phyloP scores from a whole-genome alignment of 35 echinoderm and acorn worm genomes.

The Heliocidaris tuberculata region DNA sequence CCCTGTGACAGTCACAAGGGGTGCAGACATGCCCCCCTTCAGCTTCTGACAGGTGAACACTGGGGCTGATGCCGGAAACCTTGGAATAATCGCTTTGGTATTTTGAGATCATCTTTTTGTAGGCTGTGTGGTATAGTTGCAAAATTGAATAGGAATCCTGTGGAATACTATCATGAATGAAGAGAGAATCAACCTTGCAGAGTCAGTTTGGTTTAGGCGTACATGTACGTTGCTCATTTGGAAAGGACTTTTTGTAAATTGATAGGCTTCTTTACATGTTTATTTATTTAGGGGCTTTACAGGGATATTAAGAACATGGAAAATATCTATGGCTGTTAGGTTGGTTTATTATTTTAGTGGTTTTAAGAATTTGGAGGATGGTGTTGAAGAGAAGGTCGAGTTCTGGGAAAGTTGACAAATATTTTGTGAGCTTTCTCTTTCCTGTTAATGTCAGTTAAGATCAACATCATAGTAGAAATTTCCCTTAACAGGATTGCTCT shows the following conservation, averaged over 20 bases:
- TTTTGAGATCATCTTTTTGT: constrained; percentile 3
- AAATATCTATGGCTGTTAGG: no score
- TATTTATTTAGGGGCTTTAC: neutral
- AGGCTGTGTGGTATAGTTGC: neutral
- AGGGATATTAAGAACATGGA: no score
- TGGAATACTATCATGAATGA: neutral
- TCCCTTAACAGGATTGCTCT: no score
- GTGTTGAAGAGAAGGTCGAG: no score
- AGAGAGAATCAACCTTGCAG: neutral
- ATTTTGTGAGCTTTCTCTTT: no score
- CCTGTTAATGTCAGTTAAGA: no score
- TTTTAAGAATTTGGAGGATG: no score
- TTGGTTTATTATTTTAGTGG: no score
- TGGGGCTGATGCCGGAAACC: neutral
- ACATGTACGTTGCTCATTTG: neutral
- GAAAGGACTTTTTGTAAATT: neutral
- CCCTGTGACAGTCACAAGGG: neutral
- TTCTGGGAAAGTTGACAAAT: no score
- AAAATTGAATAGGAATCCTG: neutral
- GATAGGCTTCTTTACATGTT: neutral
- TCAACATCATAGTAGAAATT: no score
- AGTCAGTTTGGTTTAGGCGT: neutral
- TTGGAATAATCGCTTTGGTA: constrained; percentile 1
- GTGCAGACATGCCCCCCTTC: neutral
- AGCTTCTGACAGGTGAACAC: neutral